Percentiles rank a stretch among this genome's conserved stretches.
Conservation (phyloP, 2,797 vertebrate species). For the Naso thynnoides region DNA sequence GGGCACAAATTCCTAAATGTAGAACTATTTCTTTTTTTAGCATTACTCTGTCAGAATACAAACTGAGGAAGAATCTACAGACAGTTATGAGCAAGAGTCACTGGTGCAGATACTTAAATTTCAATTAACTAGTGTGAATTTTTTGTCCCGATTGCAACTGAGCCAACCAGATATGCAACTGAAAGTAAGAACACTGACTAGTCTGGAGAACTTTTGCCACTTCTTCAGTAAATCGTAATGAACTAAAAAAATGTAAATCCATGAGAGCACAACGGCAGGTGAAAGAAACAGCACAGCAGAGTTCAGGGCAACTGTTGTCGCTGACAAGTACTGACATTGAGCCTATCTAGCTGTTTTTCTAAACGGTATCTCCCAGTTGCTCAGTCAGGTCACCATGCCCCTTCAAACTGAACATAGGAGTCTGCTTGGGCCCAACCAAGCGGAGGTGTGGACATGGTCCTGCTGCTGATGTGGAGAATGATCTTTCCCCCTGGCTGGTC, state of each 20-base stretch:
- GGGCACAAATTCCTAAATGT: neutral
- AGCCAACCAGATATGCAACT: neutral
- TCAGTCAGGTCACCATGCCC: constrained; percentile 32
- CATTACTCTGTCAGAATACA: neutral
- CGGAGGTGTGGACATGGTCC: constrained; percentile 28
- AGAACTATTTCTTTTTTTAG: neutral
- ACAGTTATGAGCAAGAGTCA: neutral
- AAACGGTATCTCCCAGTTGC: constrained; percentile 22
- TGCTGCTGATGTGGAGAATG: constrained; percentile 1
- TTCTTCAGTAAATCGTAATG: neutral
- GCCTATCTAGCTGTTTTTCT: constrained; percentile 12
- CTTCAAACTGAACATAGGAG: constrained; percentile 7
- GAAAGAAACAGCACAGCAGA: neutral
- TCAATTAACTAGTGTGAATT: neutral
- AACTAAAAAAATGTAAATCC: neutral
- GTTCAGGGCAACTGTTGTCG: neutral
- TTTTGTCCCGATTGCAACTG: neutral
- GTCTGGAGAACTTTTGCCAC: neutral
- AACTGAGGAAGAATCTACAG: neutral
- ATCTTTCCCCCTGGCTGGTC: neutral
- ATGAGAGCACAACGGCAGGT: neutral
- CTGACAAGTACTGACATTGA: neutral
- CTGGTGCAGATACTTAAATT: neutral
- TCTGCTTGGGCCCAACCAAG: constrained; percentile 13
- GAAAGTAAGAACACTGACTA: neutral